Evolutionary conservation across 23 tunicate genomes (phyloP).

Genomic region (Phallusia fumigata): DNA sequence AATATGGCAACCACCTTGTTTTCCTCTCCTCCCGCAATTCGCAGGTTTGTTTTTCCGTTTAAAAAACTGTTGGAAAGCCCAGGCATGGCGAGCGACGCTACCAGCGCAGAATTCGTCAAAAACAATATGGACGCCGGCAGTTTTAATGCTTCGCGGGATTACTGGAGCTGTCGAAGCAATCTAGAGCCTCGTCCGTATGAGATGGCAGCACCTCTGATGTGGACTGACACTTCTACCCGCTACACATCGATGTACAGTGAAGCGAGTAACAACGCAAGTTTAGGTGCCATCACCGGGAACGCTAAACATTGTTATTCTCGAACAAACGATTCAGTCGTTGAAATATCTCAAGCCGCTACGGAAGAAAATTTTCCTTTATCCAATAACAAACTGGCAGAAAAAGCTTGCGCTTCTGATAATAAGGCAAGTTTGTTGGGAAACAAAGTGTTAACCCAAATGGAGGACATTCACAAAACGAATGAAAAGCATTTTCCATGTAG

Average conservation of each 20-base stretch:
- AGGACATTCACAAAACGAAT: neutral
- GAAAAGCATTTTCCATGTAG: neutral
- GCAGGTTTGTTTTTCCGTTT: slow-evolving; percentile 68
- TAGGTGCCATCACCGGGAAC: neutral
- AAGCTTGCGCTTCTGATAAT: neutral
- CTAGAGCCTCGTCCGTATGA: neutral
- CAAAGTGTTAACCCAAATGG: neutral
- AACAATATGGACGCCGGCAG: neutral
- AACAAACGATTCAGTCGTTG: neutral
- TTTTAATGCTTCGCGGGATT: neutral
- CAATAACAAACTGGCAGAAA: neutral
- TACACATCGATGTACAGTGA: neutral
- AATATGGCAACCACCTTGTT: neutral
- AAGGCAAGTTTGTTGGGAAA: no score
- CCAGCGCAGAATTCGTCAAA: neutral
- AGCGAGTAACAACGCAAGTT: neutral
- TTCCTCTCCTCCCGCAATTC: slow-evolving; percentile 64
- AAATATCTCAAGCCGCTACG: neutral
- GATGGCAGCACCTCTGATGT: neutral
- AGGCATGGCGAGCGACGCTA: neutral
- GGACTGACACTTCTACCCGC: neutral
- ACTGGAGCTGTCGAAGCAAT: neutral
- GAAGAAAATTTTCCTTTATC: neutral
- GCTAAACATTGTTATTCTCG: neutral
- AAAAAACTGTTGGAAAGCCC: slow-evolving; percentile 32